Evolutionary conservation across 2,113 vertebrate genomes (phyloP).

Genomic region (Ptyas mucosa): DNA sequence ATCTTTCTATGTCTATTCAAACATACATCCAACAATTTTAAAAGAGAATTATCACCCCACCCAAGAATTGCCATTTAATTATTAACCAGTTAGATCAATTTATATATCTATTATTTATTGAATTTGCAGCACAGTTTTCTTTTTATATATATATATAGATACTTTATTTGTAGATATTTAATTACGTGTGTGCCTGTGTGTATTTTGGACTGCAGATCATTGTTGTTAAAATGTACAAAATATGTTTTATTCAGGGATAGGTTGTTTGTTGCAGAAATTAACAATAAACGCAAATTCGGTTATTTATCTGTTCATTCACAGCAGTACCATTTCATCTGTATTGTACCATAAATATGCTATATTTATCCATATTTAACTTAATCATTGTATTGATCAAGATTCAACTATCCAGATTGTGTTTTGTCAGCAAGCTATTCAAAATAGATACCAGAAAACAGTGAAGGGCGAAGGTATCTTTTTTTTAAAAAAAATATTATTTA

Average conservation of each 20-base stretch:
- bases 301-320: not conserved
- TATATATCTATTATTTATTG: not conserved
- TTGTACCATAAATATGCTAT: not conserved
- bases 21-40: not conserved
- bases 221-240: not conserved
- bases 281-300: not conserved
- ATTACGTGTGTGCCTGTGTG: not conserved
- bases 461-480: not conserved
- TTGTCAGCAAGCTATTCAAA: not conserved
- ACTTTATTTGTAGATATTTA: not conserved
- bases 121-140: not conserved
- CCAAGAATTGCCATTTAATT: not conserved
- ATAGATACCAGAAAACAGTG: not conserved
- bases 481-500: not conserved
- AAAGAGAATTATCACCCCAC: not conserved
- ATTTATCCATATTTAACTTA: not conserved
- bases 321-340: not conserved
- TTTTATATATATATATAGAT: not conserved
- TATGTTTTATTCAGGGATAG: not conserved
- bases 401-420: not conserved
- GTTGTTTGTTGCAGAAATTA: not conserved
- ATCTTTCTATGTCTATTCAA: not conserved
- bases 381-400: not conserved
- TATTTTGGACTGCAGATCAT: not conserved
- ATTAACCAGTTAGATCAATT: not conserved